Evolutionary conservation across 2,888 invertebrate species (phyloP).

Genomic region (Acronicta alni): DNA sequence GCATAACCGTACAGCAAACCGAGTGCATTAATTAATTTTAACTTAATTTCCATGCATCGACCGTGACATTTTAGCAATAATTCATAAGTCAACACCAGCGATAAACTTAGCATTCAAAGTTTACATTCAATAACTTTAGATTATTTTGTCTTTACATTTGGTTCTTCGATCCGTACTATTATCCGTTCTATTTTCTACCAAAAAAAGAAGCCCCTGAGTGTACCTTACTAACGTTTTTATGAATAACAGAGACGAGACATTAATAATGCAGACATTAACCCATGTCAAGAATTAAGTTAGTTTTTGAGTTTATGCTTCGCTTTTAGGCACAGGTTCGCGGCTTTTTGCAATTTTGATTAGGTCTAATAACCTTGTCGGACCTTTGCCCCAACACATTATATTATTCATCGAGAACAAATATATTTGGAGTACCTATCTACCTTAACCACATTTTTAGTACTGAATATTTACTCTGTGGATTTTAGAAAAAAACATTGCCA

Average conservation of each 20-base stretch:
- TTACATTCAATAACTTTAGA: too few relatives aligned
- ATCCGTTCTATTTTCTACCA: not conserved
- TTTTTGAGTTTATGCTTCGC: constrained; percentile 26
- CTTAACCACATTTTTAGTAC: too few relatives aligned
- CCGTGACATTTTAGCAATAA: constrained; percentile 26
- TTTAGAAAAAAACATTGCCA: not conserved
- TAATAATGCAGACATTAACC: constrained; percentile 26
- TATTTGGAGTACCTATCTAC: constrained; percentile 1
- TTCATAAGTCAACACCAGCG: too few relatives aligned
- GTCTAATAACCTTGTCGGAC: constrained; percentile 30
- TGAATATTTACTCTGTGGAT: not conserved
- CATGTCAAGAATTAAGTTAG: constrained; percentile 13
- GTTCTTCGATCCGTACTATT: constrained; percentile 8
- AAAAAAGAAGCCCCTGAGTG: not conserved
- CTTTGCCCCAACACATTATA: constrained; percentile 33
- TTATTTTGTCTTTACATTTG: too few relatives aligned
- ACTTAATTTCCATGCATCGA: constrained; percentile 8
- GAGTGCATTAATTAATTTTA: constrained; percentile 21
- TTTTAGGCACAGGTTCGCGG: constrained; percentile 9
- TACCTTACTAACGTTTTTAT: not conserved
- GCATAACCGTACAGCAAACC: too few relatives aligned
- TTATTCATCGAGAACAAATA: constrained; percentile 35
- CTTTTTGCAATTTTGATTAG: constrained; percentile 51
- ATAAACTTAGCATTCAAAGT: not conserved
- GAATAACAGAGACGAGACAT: not conserved